Evolutionary conservation across 2,113 vertebrate genomes (phyloP), one percentile per base, ranked within the genome.

Genomic region (Heterocephalus glaber): DNA sequence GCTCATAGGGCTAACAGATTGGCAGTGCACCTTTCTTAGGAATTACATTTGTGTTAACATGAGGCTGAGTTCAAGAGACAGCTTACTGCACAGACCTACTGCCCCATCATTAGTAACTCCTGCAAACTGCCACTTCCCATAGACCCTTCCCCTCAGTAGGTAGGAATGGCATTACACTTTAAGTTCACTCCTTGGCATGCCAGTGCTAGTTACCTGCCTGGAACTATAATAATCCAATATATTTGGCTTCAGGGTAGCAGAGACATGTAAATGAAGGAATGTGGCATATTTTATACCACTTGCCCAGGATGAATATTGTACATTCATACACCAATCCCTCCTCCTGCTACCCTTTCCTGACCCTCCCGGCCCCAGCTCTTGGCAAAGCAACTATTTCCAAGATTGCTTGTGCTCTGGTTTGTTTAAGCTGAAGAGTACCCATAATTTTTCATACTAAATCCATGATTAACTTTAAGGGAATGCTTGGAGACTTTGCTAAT

Each of bases 401-500:
- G 89, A 93, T 79, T 66, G 96, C 54, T 96, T 77, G 65, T 96
- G 80, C 63, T 95, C 80, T 90, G 85, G 94, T 96, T 90, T 47
- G 74, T 92, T 93, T 92, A 90, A 0, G 0, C 47, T 95, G 89
- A 98, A 98, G 96, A 97, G 95, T 96, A 97, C 94, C 97, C 96
- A 68, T 96, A 93, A 96, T 94, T 96, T 93, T 97, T 96, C 86
- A 97, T 93, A 91, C 82, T 96, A 97, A 66, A 96, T 97, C 96
- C 92, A 96, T 35, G 86, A 86, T 96, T 95, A 47, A 74, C 85
- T 97, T 92, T 83, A 96, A 98, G 96, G 61, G 98, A 98, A 97
- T 97, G 93, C 93, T 92, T 97, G 72, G 90, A 98, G 97, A 97
- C 1, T 87, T 97, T 92, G 97, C 94, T 93, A 89, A 96, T 98